phyloP scores from a whole-genome alignment of 1,140 invertebrate species.

The Cotesia chilonis region DNA sequence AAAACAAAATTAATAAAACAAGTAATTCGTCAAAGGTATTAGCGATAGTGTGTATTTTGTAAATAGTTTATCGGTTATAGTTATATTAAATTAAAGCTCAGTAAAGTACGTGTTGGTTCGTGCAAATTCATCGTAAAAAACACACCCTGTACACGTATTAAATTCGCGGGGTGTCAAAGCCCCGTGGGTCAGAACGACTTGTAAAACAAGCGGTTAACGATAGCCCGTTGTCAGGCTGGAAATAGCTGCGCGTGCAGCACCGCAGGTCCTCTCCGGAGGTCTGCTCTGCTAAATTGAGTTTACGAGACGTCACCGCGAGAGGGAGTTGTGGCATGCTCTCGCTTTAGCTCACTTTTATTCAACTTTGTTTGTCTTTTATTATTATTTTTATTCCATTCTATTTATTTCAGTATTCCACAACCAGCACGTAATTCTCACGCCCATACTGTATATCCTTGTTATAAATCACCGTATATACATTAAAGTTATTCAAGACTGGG shows the following conservation, averaged over 20 bases:
- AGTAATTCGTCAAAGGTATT: no score
- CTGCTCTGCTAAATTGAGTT: conserved; percentile 37
- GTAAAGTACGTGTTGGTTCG: conserved; percentile 36
- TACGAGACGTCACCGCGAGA: conserved; percentile 30
- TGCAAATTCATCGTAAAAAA: conserved; percentile 44
- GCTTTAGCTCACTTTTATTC: conserved; percentile 13
- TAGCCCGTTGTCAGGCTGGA: conserved; percentile 46
- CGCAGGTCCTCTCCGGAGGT: conserved; percentile 23
- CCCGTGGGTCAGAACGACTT: conserved; percentile 60
- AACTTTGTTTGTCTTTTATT: conserved; percentile 43
- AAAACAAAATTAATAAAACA: no score
- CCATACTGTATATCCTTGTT: no score
- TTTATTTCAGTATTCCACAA: conserved; percentile 1
- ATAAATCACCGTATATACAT: no score
- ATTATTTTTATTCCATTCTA: conserved; percentile 24
- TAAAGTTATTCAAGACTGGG: no score
- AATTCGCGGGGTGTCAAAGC: conserved; percentile 44
- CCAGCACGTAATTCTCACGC: no score
- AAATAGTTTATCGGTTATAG: background rate
- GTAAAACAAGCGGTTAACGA: conserved; percentile 66
- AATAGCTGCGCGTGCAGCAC: conserved; percentile 31
- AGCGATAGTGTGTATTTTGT: no score
- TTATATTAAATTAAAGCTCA: conserved; percentile 16
- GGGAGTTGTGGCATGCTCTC: background rate
- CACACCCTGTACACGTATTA: conserved; percentile 52